Base-by-base conservation (phyloP, 2,888 invertebrate genomes). In the Rhogogaster chlorosoma region DNA sequence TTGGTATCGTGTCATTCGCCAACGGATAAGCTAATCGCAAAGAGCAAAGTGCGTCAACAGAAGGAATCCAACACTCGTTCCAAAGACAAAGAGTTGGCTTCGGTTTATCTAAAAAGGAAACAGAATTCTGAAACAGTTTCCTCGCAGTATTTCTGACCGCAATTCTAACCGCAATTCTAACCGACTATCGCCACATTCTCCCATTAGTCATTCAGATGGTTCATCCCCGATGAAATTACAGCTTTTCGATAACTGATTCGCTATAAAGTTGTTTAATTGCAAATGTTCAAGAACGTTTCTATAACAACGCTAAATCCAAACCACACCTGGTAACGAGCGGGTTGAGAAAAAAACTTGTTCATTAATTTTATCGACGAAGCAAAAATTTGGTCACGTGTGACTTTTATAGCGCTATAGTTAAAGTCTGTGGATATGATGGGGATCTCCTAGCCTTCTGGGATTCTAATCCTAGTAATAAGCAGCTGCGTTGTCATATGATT, bases 31-130 rank as follows among this genome's bases (percentile, higher is more conserved):
- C 38, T 80, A 57, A 38, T 80, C 38, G 80, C 57, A 42, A 78
- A 38, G 80, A 80, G 61, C 80, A 80, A 80, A 80, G 80, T 61
- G 38, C 57, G 29, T 32, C 4, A 10, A 61, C 32, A 38, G 18
- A 57, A 36, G 29, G 15, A 22, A 12, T 26, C 61, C 9, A 75
- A 36, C 7, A 49, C 6, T n/a, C n/a, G 26, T 53, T 26, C 15
- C 6, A 61, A 38, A 80, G 57, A 80, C 80, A 80, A 57, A 61
- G 57, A 80, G 61, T 49, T 57, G 15, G 57, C 32, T 61, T 29
- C 22, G 15, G n/a, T 73, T 84, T 84, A 73, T 49, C 84, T 73
- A 73, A 57, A 84, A 73, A 73, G 71, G 73, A 84, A 84, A 83
- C 71, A 15, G 67, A 83, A 49, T 18, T 64, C 57, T 57, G 38